A percentile compares a stretch with the other conserved stretches of the same genome.
These are phyloP conservation scores for Watsonalla cultraria DNA, from an alignment of 2,888 invertebrate genomes.

Conservation along the genomic window DNA sequence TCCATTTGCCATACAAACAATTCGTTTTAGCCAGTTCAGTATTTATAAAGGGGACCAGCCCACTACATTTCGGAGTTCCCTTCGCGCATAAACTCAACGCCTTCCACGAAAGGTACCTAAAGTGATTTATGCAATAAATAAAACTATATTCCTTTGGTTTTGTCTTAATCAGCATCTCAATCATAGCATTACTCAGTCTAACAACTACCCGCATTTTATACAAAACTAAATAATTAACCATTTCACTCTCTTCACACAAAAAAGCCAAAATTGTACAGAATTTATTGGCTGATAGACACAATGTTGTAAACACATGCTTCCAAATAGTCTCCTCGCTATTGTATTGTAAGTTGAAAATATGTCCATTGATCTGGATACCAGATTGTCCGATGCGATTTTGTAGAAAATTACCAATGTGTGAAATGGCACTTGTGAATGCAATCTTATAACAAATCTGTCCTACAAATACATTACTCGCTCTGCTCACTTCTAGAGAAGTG, in stretches of 20 bases:
- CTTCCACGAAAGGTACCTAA: slow-evolving; percentile 62
- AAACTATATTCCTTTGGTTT: slow-evolving; percentile 45
- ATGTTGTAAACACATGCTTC: slow-evolving; percentile 62
- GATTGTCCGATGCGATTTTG: slow-evolving; percentile 66
- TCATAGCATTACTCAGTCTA: slow-evolving; percentile 56
- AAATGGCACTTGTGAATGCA: slow-evolving; percentile 49
- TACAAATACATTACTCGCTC: slow-evolving; percentile 54
- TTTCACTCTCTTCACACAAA: slow-evolving; percentile 47
- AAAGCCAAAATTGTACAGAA: slow-evolving; percentile 66
- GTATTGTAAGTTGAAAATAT: slow-evolving; percentile 59
- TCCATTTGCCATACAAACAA: slow-evolving; percentile 68
- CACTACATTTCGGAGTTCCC: slow-evolving; percentile 54
- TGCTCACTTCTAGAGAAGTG: slow-evolving; percentile 49
- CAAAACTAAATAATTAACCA: slow-evolving; percentile 41
- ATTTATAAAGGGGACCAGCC: slow-evolving; percentile 47
- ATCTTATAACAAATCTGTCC: slow-evolving; percentile 73
- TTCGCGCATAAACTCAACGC: slow-evolving; percentile 60
- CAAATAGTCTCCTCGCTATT: slow-evolving; percentile 58
- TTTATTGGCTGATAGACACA: slow-evolving; percentile 69
- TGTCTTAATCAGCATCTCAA: slow-evolving; percentile 47
- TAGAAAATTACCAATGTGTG: slow-evolving; percentile 52
- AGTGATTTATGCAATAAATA: slow-evolving; percentile 68
- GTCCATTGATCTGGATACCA: slow-evolving; percentile 61
- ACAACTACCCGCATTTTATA: slow-evolving; percentile 66
- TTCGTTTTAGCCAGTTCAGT: slow-evolving; percentile 57